Base-by-base conservation (phyloP, 2,888 invertebrate species). In the Baccha elongata region DNA sequence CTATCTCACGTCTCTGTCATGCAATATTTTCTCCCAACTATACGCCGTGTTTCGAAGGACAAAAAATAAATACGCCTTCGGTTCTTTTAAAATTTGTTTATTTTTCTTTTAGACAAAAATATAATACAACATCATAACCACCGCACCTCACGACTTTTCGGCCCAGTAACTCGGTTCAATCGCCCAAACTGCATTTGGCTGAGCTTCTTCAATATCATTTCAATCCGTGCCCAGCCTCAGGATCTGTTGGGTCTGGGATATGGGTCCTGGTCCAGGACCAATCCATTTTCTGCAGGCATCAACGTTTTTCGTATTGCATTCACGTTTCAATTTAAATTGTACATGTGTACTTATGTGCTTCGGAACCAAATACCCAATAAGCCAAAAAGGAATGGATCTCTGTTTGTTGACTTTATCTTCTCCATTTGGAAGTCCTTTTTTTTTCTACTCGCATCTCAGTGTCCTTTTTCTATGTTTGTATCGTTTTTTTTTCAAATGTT, bases 281-380 rank as follows among this genome's bases (percentile, higher is more conserved):
- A 72, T 81, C 52, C 44, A 13, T 65, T 83, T 83, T 83, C 67
- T 83, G 83, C 76, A 42, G 62, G 72, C 83, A 76, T 76, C 83
- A 67, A 68, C 83, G 62, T 68, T 83, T 83, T 73, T 68, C 83
- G 83, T 83, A 83, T 83, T 83, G 76, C 83, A 83, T 83, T 68
- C 83, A 83, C 83, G 83, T 83, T 83, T 83, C 83, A 83, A 83
- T 83, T 83, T 83, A 83, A 83, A 83, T 83, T 83, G 83, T 83
- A 83, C 83, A 83, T 83, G 83, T 83, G 83, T 83, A 83, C 83
- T 83, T 83, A 83, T 83, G 72, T 83, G 83, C 83, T 83, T 68
- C 72, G 72, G 83, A 83, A 78, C 83, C 83, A 83, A 78, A 83
- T 78, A 83, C 67, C 83, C 76, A 83, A 78, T 78, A 83, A 83